Evolutionary conservation across 2,113 vertebrate genomes (phyloP), one percentile per base, ranked within the genome.

Genomic region (Malaclemys terrapin): DNA sequence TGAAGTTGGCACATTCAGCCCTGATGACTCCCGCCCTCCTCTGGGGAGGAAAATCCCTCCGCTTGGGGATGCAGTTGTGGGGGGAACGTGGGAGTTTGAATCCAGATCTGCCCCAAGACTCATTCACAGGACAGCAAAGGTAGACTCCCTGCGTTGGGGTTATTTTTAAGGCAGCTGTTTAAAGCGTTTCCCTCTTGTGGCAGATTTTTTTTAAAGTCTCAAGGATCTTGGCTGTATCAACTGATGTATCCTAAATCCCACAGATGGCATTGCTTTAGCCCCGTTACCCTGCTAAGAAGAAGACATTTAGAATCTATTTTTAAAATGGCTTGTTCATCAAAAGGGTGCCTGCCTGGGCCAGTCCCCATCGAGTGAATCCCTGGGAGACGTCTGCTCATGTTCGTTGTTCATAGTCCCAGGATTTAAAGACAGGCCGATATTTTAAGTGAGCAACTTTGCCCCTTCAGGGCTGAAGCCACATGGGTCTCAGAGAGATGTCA

Each of bases 11-110:
- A 4, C 31, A 0, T 16, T 38, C 14, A 3, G 50, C 1, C 7
- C 3, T 2, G 65, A 13, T 1, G 1, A 5, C 16, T 11, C 5
- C 10, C 7, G 6, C 8, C 16, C 7, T 12, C 10, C 10, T 5
- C 38, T 4, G 8, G 24, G 25, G 6, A 17, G 79, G 12, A 20
- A 8, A 42, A 1, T 42, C 13, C 6, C 6, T 78, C 13, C 2
- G 11, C 3, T 3, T 7, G 76, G 16, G 0, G 1, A 11, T 6
- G 2, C 11, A 24, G 47, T 3, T 4, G 1, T 82, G 5, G 62
- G 49, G 2, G 35, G 24, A 2, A 11, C 1, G 5, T 10, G 5
- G 47, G 35, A 47, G 52, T 1, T 69, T 1, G 52, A 59, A 5
- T 47, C 31, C n/a, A 72, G 17, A 8, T 72, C 65, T 72, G 65